Evolutionary conservation across 1,140 invertebrate genomes (phyloP), one percentile per base, ranked within the genome.

Genomic region (Pachyrhynchus sulphureomaculatus): DNA sequence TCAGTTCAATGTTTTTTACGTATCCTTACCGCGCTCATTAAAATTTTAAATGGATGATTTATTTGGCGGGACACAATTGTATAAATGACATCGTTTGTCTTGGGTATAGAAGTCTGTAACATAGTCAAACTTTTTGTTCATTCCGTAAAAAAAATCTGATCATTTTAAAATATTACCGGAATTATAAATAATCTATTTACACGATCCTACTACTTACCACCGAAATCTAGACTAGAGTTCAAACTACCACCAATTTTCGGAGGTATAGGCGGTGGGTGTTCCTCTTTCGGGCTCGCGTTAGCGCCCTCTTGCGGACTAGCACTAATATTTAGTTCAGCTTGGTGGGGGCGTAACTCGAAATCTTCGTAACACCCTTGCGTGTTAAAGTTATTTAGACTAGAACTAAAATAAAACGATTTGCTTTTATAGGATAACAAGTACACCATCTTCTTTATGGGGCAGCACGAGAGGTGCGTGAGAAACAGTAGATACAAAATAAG

Each of bases 251-350:
- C 53, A 21, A 57, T 61, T 71, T 83, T 84, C 0, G 82, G 82
- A 10, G 82, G 82, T 58, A 84, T 83, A 2, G 82, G 82, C 0
- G 82, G 82, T 47, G 82, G 83, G 66, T 79, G 79, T 29, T 77
- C 70, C 72, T 66, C 39, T 56, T 71, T 68, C 10, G 67, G 68
- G n/a, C 62, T 55, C 13, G 17, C 17, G 18, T 15, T 47, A 33
- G 44, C 36, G n/a, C 29, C 32, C 10, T 79, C 78, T 66, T 77
- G 76, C 33, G 77, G 74, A 65, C 69, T 75, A 33, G 75, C 65
- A 51, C 64, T 73, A 39, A 81, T 73, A 23, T 75, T 78, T 60
- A 72, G 66, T 37, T 75, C 70, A 41, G 80, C 75, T 20, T 75
- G 74, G 49, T 81, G 79, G 32, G 73, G 65, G 5, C 78, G 73